Evolutionary conservation across 1,140 invertebrate species (phyloP).

Genomic region (Drosophila kepulauana): DNA sequence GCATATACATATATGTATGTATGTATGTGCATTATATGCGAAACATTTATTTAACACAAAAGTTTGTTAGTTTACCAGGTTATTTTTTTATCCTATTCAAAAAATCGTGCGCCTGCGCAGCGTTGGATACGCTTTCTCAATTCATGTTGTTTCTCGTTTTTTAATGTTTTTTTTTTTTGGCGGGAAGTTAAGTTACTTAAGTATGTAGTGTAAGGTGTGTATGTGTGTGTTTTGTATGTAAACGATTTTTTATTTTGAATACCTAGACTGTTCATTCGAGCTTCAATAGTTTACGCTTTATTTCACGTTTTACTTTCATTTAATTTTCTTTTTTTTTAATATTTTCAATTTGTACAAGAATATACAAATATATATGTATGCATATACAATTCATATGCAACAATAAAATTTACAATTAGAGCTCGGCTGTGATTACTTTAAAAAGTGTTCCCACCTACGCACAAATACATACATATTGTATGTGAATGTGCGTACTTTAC

Average conservation of each 20-base stretch:
- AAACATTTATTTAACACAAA: conserved; percentile 59
- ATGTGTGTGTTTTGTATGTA: conserved; percentile 1
- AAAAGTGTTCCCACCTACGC: conserved; percentile 29
- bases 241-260: conserved; percentile 44
- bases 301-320: conserved; percentile 37
- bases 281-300: conserved; percentile 55
- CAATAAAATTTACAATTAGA: conserved; percentile 44
- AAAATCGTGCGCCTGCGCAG: conserved; percentile 76
- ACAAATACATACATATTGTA: not conserved
- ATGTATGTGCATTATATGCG: conserved; percentile 46
- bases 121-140: conserved; percentile 41
- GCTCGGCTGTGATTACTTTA: conserved; percentile 44
- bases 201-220: conserved; percentile 31
- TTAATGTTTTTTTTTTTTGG: conserved; percentile 19
- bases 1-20: conserved; percentile 12
- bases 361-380: conserved; percentile 58
- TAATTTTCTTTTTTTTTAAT: conserved; percentile 27
- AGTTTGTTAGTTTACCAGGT: conserved; percentile 37
- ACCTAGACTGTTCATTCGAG: conserved; percentile 71
- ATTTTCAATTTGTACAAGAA: conserved; percentile 67
- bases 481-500: conserved; percentile 56
- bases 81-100: conserved; percentile 31
- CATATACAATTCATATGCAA: conserved; percentile 13
- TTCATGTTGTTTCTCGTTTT: conserved; percentile 33
- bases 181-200: conserved; percentile 46